Percentiles rank a stretch among this genome's conserved stretches.
These are phyloP conservation scores for Hypolimnas misippus DNA, from an alignment of 2,888 invertebrate genomes.

Conservation along the genomic window DNA sequence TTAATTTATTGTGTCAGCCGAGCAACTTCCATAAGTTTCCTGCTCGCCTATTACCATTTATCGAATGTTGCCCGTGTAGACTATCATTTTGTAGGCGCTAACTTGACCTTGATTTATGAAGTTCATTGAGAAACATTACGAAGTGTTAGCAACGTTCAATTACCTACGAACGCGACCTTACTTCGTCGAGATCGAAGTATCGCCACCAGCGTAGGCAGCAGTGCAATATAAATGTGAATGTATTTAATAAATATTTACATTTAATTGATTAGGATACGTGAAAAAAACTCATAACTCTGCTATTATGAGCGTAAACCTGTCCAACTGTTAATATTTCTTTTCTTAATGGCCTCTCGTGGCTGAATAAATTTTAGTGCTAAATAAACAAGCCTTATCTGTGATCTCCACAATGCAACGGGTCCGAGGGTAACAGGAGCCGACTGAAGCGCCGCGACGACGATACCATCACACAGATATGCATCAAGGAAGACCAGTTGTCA, in stretches of 20 bases:
- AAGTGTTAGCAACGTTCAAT: slow-evolving; percentile 52
- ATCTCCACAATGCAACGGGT: slow-evolving; percentile 78
- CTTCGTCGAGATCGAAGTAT: slow-evolving; percentile 34
- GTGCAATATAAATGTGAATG: slow-evolving; percentile 52
- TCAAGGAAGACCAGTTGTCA: slow-evolving; percentile 84
- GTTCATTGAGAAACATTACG: slow-evolving; percentile 63
- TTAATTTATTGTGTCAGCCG: slow-evolving; percentile 70
- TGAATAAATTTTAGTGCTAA: slow-evolving; percentile 80
- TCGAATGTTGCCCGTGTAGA: slow-evolving; percentile 64
- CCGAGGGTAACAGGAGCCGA: slow-evolving; percentile 72
- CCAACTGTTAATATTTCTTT: slow-evolving; percentile 72
- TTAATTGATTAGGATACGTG: slow-evolving; percentile 65
- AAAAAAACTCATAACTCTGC: slow-evolving; percentile 63
- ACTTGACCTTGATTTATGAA: slow-evolving; percentile 68
- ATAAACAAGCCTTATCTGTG: slow-evolving; percentile 79
- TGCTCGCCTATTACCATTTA: slow-evolving; percentile 73
- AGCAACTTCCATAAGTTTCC: slow-evolving; percentile 71
- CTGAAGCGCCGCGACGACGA: slow-evolving; percentile 78
- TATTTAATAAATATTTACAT: slow-evolving; percentile 62
- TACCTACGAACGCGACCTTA: slow-evolving; percentile 44
- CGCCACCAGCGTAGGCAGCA: slow-evolving; percentile 37
- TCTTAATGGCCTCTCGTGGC: slow-evolving; percentile 73
- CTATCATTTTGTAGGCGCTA: slow-evolving; percentile 66
- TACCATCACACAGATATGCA: slow-evolving; percentile 82
- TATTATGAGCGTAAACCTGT: slow-evolving; percentile 73